A percentile compares a stretch with the other conserved stretches of the same genome.
Conservation (phyloP, 2,113 vertebrate genomes). For the Rostratula benghalensis region DNA sequence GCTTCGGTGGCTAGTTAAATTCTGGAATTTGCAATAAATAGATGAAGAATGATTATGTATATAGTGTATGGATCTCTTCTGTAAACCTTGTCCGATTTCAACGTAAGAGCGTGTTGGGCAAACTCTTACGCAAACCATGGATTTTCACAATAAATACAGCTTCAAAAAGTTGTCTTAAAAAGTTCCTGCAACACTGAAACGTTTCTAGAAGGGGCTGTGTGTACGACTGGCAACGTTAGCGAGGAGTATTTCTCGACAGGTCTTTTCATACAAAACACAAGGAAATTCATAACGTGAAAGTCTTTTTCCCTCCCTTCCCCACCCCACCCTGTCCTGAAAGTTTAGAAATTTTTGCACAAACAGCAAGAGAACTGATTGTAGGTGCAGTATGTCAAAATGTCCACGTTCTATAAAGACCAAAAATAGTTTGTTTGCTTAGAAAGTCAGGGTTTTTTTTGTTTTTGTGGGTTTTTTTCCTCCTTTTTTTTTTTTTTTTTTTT, state of each 20-base stretch:
- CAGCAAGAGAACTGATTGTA: conserved; percentile 66
- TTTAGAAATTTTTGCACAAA: conserved; percentile 67
- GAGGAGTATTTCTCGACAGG: conserved; percentile 50
- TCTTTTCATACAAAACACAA: conserved; percentile 64
- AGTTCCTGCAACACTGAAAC: conserved; percentile 56
- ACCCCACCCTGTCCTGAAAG: not conserved
- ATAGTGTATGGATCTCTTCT: conserved; percentile 59
- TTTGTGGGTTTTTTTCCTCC: not conserved
- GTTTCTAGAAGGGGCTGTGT: conserved; percentile 48
- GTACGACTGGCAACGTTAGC: conserved; percentile 37
- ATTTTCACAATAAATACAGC: conserved; percentile 71
- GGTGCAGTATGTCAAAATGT: conserved; percentile 63
- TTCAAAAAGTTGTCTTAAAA: conserved; percentile 62
- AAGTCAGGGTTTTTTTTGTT: not conserved
- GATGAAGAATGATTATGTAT: conserved; percentile 46
- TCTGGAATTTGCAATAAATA: conserved; percentile 77
- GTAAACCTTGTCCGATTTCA: conserved; percentile 60
- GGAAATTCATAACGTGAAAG: conserved; percentile 49
- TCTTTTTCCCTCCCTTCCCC: conserved; percentile 2
- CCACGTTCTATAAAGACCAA: conserved; percentile 56
- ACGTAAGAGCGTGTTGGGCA: conserved; percentile 3
- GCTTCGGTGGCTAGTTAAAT: conserved; percentile 68
- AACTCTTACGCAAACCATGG: conserved; percentile 28
- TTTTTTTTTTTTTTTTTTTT: not conserved
- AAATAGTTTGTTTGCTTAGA: conserved; percentile 50